Evolutionary conservation across 2,888 invertebrate species (phyloP).

Genomic region (Diabrotica balteata): DNA sequence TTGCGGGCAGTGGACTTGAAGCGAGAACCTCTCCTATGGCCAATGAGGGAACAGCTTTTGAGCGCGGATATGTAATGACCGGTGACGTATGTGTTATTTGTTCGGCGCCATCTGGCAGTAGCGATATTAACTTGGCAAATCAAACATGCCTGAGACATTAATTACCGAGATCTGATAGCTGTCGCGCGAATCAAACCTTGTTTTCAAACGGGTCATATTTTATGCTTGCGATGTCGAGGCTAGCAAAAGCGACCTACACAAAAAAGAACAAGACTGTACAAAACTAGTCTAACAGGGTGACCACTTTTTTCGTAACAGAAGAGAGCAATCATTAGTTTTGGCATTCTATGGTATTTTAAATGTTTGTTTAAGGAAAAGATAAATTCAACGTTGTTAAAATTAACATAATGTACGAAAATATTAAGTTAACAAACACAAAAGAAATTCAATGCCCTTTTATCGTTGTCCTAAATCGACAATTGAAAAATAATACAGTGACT

Average conservation of each 20-base stretch:
- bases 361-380: too few species aligned
- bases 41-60: slow-evolving; percentile 27
- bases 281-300: too few species aligned
- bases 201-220: slow-evolving; percentile 31
- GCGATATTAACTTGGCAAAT: slow-evolving; percentile 64
- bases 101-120: slow-evolving; percentile 63
- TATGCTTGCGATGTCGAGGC: neutral
- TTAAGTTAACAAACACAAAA: too few species aligned
- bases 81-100: slow-evolving; percentile 63
- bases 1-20: slow-evolving; percentile 56
- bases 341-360: too few species aligned
- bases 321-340: too few species aligned
- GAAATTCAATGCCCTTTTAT: too few species aligned
- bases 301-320: too few species aligned
- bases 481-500: too few species aligned
- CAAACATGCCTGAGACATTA: slow-evolving; percentile 62
- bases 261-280: too few species aligned
- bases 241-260: neutral
- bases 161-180: slow-evolving; percentile 58
- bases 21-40: slow-evolving; percentile 39
- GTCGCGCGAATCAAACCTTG: slow-evolving; percentile 49
- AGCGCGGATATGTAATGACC: slow-evolving; percentile 57
- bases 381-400: too few species aligned
- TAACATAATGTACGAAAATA: too few species aligned
- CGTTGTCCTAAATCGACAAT: too few species aligned